Evolutionary conservation across 2,113 vertebrate species (phyloP), one percentile per base, ranked within the genome.

Genomic region (Mugil cephalus): DNA sequence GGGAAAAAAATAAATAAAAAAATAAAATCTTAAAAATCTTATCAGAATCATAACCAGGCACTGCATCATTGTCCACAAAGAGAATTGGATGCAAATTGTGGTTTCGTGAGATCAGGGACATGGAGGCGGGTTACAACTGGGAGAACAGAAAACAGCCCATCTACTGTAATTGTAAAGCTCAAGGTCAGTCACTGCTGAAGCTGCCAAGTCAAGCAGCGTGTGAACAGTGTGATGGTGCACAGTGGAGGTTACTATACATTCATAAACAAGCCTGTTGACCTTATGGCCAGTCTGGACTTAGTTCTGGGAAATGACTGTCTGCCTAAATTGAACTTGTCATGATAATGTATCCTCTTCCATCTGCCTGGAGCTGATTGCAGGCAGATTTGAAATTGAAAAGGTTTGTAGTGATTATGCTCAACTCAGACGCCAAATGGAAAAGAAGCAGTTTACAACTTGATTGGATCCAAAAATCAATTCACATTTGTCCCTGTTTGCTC

Each of bases 231-330:
- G 60, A 68, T 74, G 42, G 50, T 74, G 9, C 59, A 76, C 61
- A 30, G 64, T 47, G 58, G 69, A 68, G 66, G 60, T 61, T 52
- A 34, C 62, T 77, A 64, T 72, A 62, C 61, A 62, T 79, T 64
- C 70, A 74, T 66, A 81, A 61, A 79, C 66, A 87, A 71, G 73
- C 72, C 74, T 69, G 69, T 77, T 78, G 43, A 55, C 52, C 30
- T 76, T 60, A 54, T 51, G 58, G 45, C 13, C 10, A 10, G 13
- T 40, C 21, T 50, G 54, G 56, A 60, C 35, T 45, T 77, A 66
- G 30, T 24, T 39, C 53, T 60, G 61, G 70, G 39, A 78, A 19
- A 21, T 43, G 43, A 60, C 7, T 14, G 50, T 55, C 51, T 60
- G 39, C 35, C 59, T 59, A 36, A 10, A 6, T 47, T 66, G 45